phyloP scores from a whole-genome alignment of 2,888 invertebrate species.

The Osmoderma eremita region DNA sequence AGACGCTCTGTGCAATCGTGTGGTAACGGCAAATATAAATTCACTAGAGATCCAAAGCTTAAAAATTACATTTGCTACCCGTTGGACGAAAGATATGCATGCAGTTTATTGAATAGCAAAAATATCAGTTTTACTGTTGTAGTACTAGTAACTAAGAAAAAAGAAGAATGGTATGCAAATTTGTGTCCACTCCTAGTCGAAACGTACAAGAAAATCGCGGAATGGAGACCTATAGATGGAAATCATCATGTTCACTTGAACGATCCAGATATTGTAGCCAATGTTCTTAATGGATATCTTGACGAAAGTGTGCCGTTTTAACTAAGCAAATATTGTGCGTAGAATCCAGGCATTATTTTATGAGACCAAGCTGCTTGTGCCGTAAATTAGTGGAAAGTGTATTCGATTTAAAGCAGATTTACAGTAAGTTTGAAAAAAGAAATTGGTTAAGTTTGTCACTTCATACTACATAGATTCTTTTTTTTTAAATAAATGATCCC shows the following conservation, averaged over 20 bases:
- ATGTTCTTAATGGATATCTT: slow-evolving; percentile 37
- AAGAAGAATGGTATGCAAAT: slow-evolving; percentile 12
- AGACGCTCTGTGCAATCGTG: slow-evolving; percentile 54
- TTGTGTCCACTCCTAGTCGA: slow-evolving; percentile 23
- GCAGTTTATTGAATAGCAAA: slow-evolving; percentile 28
- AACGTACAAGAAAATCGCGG: slow-evolving; percentile 31
- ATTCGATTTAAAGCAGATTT: too few relatives aligned
- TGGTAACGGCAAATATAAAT: slow-evolving; percentile 53
- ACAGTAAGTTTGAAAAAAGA: too few relatives aligned
- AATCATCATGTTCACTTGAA: slow-evolving; percentile 40
- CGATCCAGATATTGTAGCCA: slow-evolving; percentile 34
- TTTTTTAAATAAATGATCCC: too few relatives aligned
- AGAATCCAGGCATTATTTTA: too few relatives aligned
- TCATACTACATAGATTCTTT: too few relatives aligned
- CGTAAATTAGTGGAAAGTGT: too few relatives aligned
- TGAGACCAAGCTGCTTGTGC: too few relatives aligned
- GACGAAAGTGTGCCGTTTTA: slow-evolving; percentile 27
- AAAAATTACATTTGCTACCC: slow-evolving; percentile 40
- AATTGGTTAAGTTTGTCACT: too few relatives aligned
- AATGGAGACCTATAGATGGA: slow-evolving; percentile 32
- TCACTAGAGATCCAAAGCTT: slow-evolving; percentile 59
- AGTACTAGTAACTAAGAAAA: slow-evolving; percentile 21
- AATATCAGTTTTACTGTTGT: slow-evolving; percentile 37
- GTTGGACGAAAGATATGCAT: slow-evolving; percentile 37
- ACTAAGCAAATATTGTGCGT: background rate